Conservation (phyloP, 2,888 invertebrate species). For the Sisyra terminalis region DNA sequence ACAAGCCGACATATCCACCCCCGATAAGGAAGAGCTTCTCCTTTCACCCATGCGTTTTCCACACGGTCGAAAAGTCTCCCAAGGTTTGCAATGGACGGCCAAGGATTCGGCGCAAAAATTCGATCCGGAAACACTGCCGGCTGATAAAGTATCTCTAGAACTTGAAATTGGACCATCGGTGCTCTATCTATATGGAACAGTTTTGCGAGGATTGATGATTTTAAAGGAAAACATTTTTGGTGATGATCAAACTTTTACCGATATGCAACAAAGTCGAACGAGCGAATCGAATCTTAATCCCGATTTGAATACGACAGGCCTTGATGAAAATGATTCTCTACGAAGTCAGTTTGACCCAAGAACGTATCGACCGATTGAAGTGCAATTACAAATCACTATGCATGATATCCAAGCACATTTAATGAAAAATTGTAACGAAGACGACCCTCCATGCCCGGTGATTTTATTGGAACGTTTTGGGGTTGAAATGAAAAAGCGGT, state of each 20-base stretch:
- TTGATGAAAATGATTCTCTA: constrained; percentile 45
- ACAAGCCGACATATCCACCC: constrained; percentile 84
- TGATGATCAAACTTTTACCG: constrained; percentile 85
- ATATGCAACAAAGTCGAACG: constrained; percentile 56
- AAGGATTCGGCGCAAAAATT: constrained; percentile 53
- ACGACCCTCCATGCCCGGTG: constrained; percentile 83
- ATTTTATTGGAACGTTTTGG: constrained; percentile 80
- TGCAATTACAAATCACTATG: constrained; percentile 81
- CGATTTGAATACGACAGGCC: constrained; percentile 29
- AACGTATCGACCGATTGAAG: constrained; percentile 76
- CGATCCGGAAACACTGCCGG: constrained; percentile 68
- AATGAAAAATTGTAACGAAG: constrained; percentile 78
- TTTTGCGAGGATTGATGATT: constrained; percentile 77
- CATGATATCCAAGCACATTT: constrained; percentile 94
- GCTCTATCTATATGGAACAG: constrained; percentile 78
- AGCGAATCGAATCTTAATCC: constrained; percentile 25
- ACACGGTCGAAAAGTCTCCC: constrained; percentile 34
- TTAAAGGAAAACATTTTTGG: constrained; percentile 96
- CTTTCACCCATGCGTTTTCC: constrained; percentile 86
- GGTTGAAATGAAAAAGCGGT: constrained; percentile 94
- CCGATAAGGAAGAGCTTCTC: constrained; percentile 85
- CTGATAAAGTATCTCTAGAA: constrained; percentile 84
- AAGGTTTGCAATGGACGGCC: constrained; percentile 4
- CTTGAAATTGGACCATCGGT: constrained; percentile 91
- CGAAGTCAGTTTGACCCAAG: constrained; percentile 67